phyloP scores from a whole-genome alignment of 2,888 invertebrate species.

The Penaeus monodon region DNA sequence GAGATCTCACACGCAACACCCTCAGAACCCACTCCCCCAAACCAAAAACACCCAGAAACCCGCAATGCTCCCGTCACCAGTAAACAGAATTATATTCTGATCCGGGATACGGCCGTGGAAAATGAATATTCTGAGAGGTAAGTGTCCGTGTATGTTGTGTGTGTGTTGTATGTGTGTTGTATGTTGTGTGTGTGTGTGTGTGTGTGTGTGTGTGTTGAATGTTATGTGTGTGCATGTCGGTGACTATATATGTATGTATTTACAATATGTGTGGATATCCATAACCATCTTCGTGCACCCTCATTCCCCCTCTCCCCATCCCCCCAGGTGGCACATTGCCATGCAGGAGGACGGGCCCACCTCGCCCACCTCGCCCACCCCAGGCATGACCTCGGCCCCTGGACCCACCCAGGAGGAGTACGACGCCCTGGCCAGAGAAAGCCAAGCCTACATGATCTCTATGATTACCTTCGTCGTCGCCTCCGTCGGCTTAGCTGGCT shows the following conservation, averaged over 20 bases:
- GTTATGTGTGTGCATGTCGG: no score
- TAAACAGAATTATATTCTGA: constrained; percentile 37
- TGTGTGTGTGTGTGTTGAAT: no score
- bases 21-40: no score
- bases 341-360: constrained; percentile 13
- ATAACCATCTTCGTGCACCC: no score
- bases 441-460: constrained; percentile 41
- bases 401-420: not conserved
- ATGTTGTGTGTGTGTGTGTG: no score
- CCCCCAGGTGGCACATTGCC: constrained; percentile 44
- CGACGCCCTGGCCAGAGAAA: constrained; percentile 23
- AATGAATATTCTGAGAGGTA: constrained; percentile 44
- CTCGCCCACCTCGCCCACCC: not conserved
- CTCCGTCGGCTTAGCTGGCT: not conserved
- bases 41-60: no score
- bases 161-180: no score
- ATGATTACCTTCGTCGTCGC: constrained; percentile 60
- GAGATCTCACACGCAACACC: no score
- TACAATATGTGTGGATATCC: no score
- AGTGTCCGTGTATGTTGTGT: not conserved
- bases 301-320: no score
- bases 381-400: not conserved
- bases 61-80: constrained; percentile 24
- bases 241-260: no score
- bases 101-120: constrained; percentile 40